Conservation (phyloP, 2,797 vertebrate genomes). For the Monodelphis domestica region DNA sequence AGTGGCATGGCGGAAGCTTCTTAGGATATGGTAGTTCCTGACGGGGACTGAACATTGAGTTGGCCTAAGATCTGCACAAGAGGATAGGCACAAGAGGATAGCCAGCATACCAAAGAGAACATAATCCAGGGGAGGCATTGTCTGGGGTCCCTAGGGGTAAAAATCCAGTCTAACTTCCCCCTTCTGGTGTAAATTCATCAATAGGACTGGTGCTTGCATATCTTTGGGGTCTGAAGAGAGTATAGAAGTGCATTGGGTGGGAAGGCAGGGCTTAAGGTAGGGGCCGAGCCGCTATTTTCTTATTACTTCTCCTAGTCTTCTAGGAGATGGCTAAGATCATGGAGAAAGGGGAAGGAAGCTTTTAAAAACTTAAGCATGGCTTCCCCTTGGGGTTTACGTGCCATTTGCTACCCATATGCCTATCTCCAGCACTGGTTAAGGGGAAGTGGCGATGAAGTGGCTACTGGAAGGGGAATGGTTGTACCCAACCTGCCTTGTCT, state of each 20-base stretch:
- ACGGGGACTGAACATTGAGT: neutral
- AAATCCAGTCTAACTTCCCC: neutral
- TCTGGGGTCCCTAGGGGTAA: neutral
- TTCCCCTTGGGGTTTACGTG: neutral
- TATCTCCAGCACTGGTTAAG: neutral
- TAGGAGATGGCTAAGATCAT: neutral
- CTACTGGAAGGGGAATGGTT: neutral
- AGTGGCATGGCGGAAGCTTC: neutral
- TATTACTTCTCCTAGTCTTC: neutral
- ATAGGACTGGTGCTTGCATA: neutral
- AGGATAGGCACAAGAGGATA: neutral
- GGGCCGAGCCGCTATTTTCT: neutral
- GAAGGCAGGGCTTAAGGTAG: neutral
- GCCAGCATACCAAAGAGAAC: neutral
- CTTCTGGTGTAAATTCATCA: neutral
- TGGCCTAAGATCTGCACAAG: neutral
- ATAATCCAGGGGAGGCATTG: neutral
- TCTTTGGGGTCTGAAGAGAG: neutral
- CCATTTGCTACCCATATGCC: neutral
- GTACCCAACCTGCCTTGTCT: neutral
- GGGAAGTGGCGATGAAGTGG: neutral
- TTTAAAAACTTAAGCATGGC: neutral
- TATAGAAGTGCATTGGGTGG: neutral
- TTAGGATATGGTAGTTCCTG: neutral
- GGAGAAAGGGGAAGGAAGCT: neutral